phyloP scores from a whole-genome alignment of 2,888 invertebrate species.

The Nephrotoma appendiculata region DNA sequence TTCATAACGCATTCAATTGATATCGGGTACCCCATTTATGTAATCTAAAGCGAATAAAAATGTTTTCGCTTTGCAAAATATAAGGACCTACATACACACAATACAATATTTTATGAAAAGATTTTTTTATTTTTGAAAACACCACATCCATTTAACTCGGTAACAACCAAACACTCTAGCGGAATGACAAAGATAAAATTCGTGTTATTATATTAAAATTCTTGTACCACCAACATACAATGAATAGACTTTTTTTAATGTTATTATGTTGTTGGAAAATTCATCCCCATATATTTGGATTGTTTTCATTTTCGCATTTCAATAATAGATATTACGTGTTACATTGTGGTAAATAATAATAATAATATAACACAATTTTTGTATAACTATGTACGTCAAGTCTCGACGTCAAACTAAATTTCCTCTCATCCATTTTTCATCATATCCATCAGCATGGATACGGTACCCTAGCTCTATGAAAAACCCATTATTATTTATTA shows the following conservation, averaged over 20 bases:
- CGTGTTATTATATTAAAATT: background rate
- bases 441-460: background rate
- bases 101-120: no score
- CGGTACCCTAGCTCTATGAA: background rate
- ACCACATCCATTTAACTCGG: no score
- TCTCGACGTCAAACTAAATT: background rate
- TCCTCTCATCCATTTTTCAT: background rate
- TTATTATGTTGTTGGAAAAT: background rate
- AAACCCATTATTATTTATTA: background rate
- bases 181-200: background rate
- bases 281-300: background rate
- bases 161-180: background rate
- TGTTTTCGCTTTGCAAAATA: no score
- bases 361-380: background rate
- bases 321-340: background rate
- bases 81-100: no score
- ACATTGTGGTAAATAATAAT: background rate
- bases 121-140: no score
- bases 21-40: no score
- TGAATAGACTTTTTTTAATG: background rate
- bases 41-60: no score
- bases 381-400: background rate
- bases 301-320: background rate
- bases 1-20: no score
- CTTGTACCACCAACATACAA: background rate